Conservation (phyloP, 1,140 invertebrate species). For the Latrodectus geometricus region DNA sequence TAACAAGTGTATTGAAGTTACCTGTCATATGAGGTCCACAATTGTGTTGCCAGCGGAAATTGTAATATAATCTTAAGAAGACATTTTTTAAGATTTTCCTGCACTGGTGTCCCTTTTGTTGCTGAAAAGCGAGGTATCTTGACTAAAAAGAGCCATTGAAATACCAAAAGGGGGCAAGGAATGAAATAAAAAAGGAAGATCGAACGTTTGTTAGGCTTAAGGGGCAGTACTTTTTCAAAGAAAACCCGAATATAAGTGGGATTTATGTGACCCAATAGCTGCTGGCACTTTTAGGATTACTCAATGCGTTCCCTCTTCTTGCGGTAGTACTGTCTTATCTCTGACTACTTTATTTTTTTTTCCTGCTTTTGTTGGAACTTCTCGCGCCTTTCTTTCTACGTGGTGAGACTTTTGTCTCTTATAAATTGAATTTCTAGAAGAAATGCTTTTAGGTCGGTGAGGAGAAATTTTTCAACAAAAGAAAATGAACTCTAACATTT, state of each 20-base stretch:
- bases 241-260: slow-evolving; percentile 48
- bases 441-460: slow-evolving; percentile 1
- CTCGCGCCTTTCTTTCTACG: neutral
- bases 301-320: neutral
- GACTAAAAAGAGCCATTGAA: neutral
- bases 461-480: slow-evolving; percentile 10
- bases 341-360: neutral
- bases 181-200: slow-evolving; percentile 3
- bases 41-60: slow-evolving; percentile 45
- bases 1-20: slow-evolving; percentile 34
- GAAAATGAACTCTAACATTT: neutral
- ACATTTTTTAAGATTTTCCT: slow-evolving; percentile 1
- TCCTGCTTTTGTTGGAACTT: neutral
- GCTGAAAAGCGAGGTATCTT: neutral
- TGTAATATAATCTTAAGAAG: slow-evolving; percentile 52
- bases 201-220: slow-evolving; percentile 45
- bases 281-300: slow-evolving; percentile 12
- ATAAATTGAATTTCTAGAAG: slow-evolving; percentile 35
- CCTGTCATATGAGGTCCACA: slow-evolving; percentile 36
- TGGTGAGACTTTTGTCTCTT: slow-evolving; percentile 20
- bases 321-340: slow-evolving; percentile 22
- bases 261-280: slow-evolving; percentile 45
- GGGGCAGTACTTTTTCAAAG: slow-evolving; percentile 26
- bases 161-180: neutral
- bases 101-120: slow-evolving; percentile 28